Conservation (phyloP, 2,797 vertebrate genomes). For the Melanotaenia parkinsoni region DNA sequence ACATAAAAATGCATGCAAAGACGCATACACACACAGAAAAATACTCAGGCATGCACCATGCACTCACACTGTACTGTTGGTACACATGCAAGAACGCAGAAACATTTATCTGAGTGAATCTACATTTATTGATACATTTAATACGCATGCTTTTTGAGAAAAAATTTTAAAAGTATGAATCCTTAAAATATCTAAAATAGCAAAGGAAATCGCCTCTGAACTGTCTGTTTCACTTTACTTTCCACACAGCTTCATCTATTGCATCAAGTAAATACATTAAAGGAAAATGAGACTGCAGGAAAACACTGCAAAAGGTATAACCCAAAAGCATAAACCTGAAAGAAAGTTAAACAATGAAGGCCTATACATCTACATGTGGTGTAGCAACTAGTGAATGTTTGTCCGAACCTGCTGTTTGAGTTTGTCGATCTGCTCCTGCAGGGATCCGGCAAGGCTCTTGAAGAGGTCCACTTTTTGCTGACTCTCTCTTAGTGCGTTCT, state of each 20-base stretch:
- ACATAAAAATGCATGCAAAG: background rate
- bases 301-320: background rate
- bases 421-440: conserved; percentile 58
- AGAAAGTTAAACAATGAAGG: background rate
- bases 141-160: conserved; percentile 6
- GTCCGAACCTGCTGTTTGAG: conserved; percentile 65
- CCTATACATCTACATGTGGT: background rate
- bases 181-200: background rate
- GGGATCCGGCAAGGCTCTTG: conserved; percentile 48
- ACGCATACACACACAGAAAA: conserved; percentile 12
- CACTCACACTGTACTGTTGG: conserved; percentile 22
- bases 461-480: conserved; percentile 53
- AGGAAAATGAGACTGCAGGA: background rate
- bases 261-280: background rate
- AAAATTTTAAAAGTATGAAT: background rate
- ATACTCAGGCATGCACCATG: conserved; percentile 2
- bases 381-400: background rate
- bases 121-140: background rate
- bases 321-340: background rate
- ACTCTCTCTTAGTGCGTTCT: conserved; percentile 61
- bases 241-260: conserved; percentile 9
- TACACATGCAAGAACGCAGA: conserved; percentile 6
- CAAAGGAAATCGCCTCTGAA: background rate
- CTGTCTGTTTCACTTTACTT: background rate
- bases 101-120: background rate